Percentiles rank a stretch among this genome's conserved stretches.
Evolutionary conservation across 1,140 invertebrate genomes (phyloP).

Genomic region (Nasonia vitripennis): DNA sequence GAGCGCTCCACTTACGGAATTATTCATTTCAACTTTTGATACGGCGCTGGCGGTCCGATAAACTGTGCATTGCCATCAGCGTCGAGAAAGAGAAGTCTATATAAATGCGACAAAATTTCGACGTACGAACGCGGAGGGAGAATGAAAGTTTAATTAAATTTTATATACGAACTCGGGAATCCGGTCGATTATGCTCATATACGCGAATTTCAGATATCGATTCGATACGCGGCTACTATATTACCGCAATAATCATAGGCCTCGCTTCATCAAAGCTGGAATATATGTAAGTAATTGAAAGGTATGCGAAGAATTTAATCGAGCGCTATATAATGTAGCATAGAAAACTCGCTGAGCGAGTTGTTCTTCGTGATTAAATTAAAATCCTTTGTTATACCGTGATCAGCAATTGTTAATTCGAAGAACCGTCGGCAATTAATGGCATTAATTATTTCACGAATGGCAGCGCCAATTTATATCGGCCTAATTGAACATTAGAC

Average conservation of each 20-base stretch:
- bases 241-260: neutral
- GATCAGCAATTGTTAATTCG: too few relatives aligned
- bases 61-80: neutral
- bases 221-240: neutral
- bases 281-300: slow-evolving; percentile 12
- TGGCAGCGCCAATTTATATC: neutral
- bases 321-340: too few relatives aligned
- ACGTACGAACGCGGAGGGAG: neutral
- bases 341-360: too few relatives aligned
- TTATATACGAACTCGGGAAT: neutral
- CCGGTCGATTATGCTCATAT: neutral
- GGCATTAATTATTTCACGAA: neutral
- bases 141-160: slow-evolving; percentile 48
- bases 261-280: neutral
- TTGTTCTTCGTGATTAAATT: too few relatives aligned
- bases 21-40: neutral
- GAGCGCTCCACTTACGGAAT: neutral
- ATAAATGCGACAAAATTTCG: neutral
- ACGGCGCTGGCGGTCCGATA: neutral
- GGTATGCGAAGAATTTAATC: neutral
- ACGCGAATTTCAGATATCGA: neutral
- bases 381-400: too few relatives aligned
- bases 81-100: neutral
- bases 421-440: too few relatives aligned
- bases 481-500: neutral